Evolutionary conservation across 2,113 vertebrate species (phyloP).

Genomic region (Rattus rattus): DNA sequence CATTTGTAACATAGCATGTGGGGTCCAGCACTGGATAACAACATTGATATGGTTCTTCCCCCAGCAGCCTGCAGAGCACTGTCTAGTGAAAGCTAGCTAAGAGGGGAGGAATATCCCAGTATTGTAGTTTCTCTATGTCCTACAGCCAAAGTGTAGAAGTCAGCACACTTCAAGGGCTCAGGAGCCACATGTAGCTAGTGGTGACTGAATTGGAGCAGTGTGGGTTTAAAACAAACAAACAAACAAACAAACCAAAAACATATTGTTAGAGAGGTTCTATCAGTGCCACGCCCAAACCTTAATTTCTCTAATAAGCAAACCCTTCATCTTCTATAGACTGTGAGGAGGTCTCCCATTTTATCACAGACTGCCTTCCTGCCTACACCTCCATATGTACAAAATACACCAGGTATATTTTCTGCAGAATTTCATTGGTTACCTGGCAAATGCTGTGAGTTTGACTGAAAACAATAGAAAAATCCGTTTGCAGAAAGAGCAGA

Average conservation of each 20-base stretch:
- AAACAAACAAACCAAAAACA: neutral
- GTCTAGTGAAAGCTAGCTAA: neutral
- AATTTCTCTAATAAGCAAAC: neutral
- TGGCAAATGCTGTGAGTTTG: neutral
- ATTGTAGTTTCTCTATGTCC: neutral
- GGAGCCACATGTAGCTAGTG: neutral
- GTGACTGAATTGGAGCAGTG: accelerated
- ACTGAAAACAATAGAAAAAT: neutral
- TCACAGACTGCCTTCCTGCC: neutral
- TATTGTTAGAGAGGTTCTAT: accelerated
- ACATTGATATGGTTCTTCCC: neutral
- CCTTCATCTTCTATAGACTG: neutral
- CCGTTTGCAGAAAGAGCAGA: neutral
- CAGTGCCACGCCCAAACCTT: neutral
- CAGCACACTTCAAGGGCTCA: neutral
- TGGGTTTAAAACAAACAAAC: neutral
- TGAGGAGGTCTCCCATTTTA: neutral
- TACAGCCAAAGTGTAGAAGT: neutral
- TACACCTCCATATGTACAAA: neutral
- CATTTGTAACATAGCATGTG: no score
- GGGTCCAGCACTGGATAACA: neutral
- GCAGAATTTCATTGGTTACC: neutral
- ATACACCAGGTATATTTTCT: neutral
- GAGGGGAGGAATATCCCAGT: neutral
- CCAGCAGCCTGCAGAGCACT: neutral